These are phyloP conservation scores for Balaeniceps rex DNA, from an alignment of 2,113 vertebrate genomes.

Conservation along the genomic window DNA sequence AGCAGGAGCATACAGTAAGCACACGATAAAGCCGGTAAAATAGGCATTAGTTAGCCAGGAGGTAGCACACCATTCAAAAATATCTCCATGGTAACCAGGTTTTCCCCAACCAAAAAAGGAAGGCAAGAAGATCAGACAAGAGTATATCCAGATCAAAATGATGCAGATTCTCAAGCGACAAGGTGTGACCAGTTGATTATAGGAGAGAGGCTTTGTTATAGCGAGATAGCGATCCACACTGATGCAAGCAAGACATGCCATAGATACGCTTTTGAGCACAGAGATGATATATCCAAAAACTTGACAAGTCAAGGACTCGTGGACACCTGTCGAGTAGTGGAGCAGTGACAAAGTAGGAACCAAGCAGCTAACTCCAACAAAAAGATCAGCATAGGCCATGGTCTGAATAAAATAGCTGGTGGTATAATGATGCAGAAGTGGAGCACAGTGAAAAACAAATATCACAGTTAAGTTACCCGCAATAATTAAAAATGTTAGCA, in stretches of 20 bases:
- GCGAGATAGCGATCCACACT: conserved; percentile 97
- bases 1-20: conserved; percentile 94
- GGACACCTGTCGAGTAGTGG: conserved; percentile 90
- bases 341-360: conserved; percentile 94
- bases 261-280: conserved; percentile 97
- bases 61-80: conserved; percentile 97
- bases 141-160: conserved; percentile 94
- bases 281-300: conserved; percentile 98
- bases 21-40: conserved; percentile 97
- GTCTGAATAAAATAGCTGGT: conserved; percentile 99
- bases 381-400: conserved; percentile 97
- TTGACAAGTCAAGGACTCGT: conserved; percentile 93
- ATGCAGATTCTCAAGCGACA: conserved; percentile 95
- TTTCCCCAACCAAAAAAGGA: conserved; percentile 99
- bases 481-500: conserved; percentile 96
- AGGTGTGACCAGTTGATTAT: conserved; percentile 96
- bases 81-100: conserved; percentile 98
- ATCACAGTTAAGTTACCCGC: conserved; percentile 95
- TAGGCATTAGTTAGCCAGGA: conserved; percentile 96
- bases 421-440: conserved; percentile 94
- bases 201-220: conserved; percentile 96
- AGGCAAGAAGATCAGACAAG: conserved; percentile 91
- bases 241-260: conserved; percentile 97
- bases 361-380: conserved; percentile 96
- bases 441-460: conserved; percentile 97